Evolutionary conservation across 1,140 invertebrate species (phyloP).

Genomic region (Batillaria attramentaria): DNA sequence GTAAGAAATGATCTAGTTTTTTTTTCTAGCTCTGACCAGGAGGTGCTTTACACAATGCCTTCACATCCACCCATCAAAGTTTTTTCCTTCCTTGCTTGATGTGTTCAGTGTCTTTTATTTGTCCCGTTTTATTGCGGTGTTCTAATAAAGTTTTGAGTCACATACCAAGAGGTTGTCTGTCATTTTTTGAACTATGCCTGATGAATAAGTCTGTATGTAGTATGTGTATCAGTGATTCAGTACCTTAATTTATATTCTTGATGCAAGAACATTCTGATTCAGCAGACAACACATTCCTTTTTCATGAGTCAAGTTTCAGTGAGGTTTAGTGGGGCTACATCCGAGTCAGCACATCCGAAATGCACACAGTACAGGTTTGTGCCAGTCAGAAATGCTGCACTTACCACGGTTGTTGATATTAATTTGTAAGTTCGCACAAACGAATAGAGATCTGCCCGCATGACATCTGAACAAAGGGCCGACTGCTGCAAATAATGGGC

Average conservation of each 20-base stretch:
- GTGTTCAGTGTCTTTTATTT: slow-evolving; percentile 11
- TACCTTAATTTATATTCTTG: not conserved
- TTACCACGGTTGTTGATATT: too few species aligned
- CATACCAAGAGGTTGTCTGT: not conserved
- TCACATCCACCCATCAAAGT: not conserved
- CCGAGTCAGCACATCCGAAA: too few species aligned
- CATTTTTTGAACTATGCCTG: not conserved
- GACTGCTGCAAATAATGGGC: not conserved
- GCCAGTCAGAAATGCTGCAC: too few species aligned
- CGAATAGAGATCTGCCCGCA: too few species aligned
- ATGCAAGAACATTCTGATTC: not conserved
- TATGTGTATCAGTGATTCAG: not conserved
- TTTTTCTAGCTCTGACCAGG: not conserved
- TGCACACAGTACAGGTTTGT: too few species aligned
- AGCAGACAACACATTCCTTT: too few species aligned
- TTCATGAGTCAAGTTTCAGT: too few species aligned
- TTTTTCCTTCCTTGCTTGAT: not conserved
- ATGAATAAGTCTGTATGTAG: not conserved
- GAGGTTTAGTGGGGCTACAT: too few species aligned
- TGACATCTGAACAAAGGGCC: not conserved
- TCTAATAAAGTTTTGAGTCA: not conserved
- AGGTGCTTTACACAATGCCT: not conserved
- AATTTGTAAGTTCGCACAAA: too few species aligned
- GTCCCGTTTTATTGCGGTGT: not conserved
- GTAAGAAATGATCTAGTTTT: not conserved